A percentile compares a stretch with the other conserved stretches of the same genome.
phyloP scores from a whole-genome alignment of 1,140 invertebrate species.

The Leptopilina boulardi region DNA sequence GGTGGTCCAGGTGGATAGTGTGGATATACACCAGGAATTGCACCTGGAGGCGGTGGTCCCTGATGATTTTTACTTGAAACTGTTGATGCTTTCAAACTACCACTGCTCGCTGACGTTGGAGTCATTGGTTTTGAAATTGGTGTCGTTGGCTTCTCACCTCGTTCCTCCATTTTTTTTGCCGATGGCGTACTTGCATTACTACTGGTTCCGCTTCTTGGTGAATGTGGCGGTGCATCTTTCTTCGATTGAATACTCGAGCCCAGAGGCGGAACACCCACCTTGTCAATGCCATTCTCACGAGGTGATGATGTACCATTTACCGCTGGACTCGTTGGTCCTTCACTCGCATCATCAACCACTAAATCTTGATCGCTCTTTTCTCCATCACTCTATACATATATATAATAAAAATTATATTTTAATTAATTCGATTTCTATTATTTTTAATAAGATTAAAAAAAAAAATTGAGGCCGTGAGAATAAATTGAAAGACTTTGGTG shows the following conservation, averaged over 20 bases:
- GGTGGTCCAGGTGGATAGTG: conserved; percentile 69
- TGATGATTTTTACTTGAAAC: conserved; percentile 63
- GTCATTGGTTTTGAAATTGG: conserved; percentile 93
- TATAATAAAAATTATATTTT: conserved; percentile 37
- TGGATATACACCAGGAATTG: conserved; percentile 58
- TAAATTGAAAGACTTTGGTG: not conserved
- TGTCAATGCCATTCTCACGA: conserved; percentile 86
- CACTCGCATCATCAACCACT: conserved; percentile 95
- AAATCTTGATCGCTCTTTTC: conserved; percentile 98
- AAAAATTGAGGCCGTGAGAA: conserved; percentile 22
- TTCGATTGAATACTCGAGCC: conserved; percentile 70
- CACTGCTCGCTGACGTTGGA: conserved; percentile 82
- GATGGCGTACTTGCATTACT: conserved; percentile 86
- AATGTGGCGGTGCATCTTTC: conserved; percentile 79
- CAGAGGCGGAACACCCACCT: conserved; percentile 71
- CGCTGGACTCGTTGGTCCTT: conserved; percentile 78
- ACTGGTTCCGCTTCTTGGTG: conserved; percentile 85
- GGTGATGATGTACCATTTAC: conserved; percentile 85
- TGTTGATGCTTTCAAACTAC: conserved; percentile 73
- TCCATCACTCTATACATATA: conserved; percentile 90
- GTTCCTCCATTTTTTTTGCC: conserved; percentile 85
- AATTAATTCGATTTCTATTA: too few relatives aligned
- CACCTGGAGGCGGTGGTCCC: conserved; percentile 58
- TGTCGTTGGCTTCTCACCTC: conserved; percentile 90
- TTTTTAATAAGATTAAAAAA: too few relatives aligned